Conservation (phyloP, 2,797 vertebrate species). For the Simalia tracyae region DNA sequence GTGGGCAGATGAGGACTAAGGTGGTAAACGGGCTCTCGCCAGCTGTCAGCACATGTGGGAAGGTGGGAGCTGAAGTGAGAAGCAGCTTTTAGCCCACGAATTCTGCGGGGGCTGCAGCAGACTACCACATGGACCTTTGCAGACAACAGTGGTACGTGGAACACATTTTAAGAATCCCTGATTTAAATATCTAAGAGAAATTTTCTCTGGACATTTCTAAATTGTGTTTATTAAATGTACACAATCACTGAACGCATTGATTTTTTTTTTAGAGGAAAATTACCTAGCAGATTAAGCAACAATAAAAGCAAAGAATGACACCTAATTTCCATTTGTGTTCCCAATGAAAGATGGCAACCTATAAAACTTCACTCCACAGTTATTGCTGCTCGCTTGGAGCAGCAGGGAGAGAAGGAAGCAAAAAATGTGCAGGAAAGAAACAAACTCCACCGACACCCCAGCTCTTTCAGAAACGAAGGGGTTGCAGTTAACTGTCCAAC, state of each 20-base stretch:
- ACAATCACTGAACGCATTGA: not conserved
- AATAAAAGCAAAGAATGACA: not conserved
- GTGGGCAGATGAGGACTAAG: not conserved
- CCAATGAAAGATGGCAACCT: not conserved
- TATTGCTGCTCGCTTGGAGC: not conserved
- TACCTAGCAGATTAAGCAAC: not conserved
- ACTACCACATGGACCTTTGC: not conserved
- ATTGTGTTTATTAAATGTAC: not conserved
- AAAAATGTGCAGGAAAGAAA: not conserved
- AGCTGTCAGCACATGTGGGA: not conserved
- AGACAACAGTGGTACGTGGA: not conserved
- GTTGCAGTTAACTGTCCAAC: not conserved
- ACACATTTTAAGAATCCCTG: not conserved
- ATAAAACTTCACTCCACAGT: not conserved
- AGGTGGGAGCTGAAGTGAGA: not conserved
- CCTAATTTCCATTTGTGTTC: not conserved
- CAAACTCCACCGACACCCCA: not conserved
- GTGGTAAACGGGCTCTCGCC: not conserved
- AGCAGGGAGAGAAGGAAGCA: not conserved
- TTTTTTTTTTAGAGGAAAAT: not conserved
- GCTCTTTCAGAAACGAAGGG: not conserved
- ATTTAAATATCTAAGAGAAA: not conserved
- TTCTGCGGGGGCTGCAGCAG: not conserved
- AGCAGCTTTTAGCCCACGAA: not conserved
- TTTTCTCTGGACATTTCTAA: not conserved